A percentile compares a stretch with the other conserved stretches of the same genome.
Evolutionary conservation across 2,113 vertebrate genomes (phyloP).

Genomic region (Lynx canadensis): DNA sequence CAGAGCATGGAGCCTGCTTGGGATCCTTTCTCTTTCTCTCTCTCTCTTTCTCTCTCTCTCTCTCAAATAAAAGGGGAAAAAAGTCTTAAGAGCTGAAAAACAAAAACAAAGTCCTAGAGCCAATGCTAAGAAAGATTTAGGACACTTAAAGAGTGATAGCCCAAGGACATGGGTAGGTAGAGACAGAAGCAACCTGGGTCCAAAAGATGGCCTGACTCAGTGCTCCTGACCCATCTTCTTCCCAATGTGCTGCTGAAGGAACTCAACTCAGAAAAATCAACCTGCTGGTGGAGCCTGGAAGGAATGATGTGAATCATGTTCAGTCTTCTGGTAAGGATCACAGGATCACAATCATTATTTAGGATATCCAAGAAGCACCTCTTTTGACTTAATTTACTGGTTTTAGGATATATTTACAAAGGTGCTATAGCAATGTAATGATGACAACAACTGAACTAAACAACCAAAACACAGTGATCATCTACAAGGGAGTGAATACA

Average conservation of each 20-base stretch:
- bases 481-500: background rate
- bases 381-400: background rate
- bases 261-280: conserved; percentile 10
- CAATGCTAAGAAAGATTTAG: background rate
- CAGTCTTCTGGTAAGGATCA: background rate
- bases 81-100: too few species aligned
- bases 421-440: background rate
- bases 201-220: background rate
- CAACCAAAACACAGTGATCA: background rate
- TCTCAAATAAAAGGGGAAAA: background rate
- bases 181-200: background rate
- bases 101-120: background rate
- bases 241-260: background rate
- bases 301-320: background rate
- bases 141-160: background rate
- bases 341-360: background rate
- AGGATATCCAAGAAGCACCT: background rate
- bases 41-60: too few species aligned
- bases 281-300: background rate
- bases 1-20: too few species aligned
- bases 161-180: background rate
- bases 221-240: background rate
- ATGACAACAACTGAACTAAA: background rate
- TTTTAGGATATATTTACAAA: background rate
- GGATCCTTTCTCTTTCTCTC: too few species aligned